A percentile compares a stretch with the other conserved stretches of the same genome.
phyloP scores from a whole-genome alignment of 2,888 invertebrate species.

The Dryadula phaetusa region DNA sequence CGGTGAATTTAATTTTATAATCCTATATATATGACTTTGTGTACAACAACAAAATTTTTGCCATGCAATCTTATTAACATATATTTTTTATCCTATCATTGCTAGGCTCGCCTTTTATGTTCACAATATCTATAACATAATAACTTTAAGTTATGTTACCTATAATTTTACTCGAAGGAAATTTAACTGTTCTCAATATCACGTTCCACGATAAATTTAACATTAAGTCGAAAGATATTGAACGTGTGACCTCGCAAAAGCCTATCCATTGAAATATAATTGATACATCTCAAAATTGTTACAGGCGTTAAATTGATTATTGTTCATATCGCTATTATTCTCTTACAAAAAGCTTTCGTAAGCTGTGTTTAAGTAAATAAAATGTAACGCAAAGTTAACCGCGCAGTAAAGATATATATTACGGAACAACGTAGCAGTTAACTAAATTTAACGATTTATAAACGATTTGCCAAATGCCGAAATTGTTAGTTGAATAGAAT shows the following conservation, averaged over 20 bases:
- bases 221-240: not conserved
- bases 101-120: not conserved
- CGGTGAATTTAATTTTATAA: no score
- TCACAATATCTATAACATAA: not conserved
- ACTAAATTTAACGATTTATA: slow-evolving; percentile 35
- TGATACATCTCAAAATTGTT: slow-evolving; percentile 35
- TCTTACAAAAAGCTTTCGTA: slow-evolving; percentile 40
- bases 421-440: slow-evolving; percentile 30
- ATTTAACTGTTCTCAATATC: slow-evolving; percentile 2
- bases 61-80: not conserved
- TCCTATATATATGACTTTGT: no score
- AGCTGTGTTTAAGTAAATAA: slow-evolving; percentile 34
- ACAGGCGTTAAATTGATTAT: slow-evolving; percentile 41
- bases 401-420: slow-evolving; percentile 30
- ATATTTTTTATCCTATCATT: not conserved
- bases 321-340: slow-evolving; percentile 34
- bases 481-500: slow-evolving; percentile 32
- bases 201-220: not conserved
- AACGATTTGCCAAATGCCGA: slow-evolving; percentile 30
- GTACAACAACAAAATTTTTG: no score
- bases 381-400: slow-evolving; percentile 36
- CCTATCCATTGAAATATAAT: slow-evolving; percentile 33
- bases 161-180: not conserved
- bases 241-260: slow-evolving; percentile 20
- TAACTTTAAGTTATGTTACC: not conserved